Evolutionary conservation across 2,797 vertebrate species (phyloP).

Genomic region (Sciurus vulgaris): DNA sequence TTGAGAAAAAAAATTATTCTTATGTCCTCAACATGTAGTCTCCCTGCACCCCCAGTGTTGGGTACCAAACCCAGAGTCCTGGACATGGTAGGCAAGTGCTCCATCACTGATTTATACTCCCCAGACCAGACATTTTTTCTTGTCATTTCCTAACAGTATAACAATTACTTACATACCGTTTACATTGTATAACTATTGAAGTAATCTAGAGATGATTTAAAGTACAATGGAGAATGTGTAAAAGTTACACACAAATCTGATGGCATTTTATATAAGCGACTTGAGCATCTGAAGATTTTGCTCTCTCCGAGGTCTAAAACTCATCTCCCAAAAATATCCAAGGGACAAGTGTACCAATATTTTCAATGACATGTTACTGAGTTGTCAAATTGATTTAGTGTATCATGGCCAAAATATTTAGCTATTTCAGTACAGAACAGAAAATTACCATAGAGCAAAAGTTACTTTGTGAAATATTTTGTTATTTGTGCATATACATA

Average conservation of each 20-base stretch:
- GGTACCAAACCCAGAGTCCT: no score
- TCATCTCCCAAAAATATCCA: background rate
- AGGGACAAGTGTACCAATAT: background rate
- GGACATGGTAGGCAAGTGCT: no score
- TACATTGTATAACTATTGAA: background rate
- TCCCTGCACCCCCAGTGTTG: no score
- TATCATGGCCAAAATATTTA: background rate
- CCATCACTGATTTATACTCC: no score
- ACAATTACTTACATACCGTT: background rate
- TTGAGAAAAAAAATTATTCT: background rate
- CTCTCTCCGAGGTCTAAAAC: background rate
- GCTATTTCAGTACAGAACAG: conserved; percentile 19
- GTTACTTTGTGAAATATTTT: background rate
- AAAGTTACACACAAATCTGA: background rate
- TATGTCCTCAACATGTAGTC: background rate
- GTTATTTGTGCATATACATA: background rate
- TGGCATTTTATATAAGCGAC: background rate
- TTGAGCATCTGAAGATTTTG: background rate
- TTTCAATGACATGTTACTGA: background rate
- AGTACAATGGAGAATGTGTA: background rate
- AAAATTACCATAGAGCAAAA: background rate
- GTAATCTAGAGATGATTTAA: background rate
- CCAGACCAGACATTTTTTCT: background rate
- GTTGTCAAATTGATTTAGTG: background rate
- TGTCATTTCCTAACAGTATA: background rate